phyloP scores from a whole-genome alignment of 2,888 invertebrate species.

The Sycophila texana region DNA sequence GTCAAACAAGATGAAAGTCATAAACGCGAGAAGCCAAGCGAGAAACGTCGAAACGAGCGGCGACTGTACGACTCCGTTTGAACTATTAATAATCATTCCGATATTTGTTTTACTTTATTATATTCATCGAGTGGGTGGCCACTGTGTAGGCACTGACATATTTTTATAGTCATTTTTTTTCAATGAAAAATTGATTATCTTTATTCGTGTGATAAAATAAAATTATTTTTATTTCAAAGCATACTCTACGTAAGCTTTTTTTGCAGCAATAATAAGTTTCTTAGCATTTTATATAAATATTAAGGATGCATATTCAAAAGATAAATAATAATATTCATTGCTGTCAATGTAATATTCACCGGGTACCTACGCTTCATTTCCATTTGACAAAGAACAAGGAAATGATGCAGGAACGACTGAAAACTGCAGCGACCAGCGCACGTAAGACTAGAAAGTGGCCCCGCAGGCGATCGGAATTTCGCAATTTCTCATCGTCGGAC shows the following conservation, averaged over 20 bases:
- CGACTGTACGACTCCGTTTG: too few relatives aligned
- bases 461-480: background rate
- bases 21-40: background rate
- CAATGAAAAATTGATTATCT: too few relatives aligned
- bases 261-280: background rate
- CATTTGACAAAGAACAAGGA: too few relatives aligned
- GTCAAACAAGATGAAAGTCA: conserved; percentile 25
- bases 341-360: too few relatives aligned
- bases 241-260: background rate
- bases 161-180: too few relatives aligned
- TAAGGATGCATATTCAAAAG: background rate
- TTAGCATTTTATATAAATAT: background rate
- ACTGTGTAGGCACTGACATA: too few relatives aligned
- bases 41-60: background rate
- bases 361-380: too few relatives aligned
- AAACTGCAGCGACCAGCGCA: background rate
- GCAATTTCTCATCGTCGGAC: conserved; percentile 3
- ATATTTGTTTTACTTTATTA: too few relatives aligned
- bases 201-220: background rate
- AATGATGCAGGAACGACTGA: too few relatives aligned
- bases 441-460: background rate
- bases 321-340: too few relatives aligned
- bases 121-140: too few relatives aligned
- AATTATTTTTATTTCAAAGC: background rate
- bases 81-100: too few relatives aligned